These are phyloP conservation scores for Hybos culiciformis DNA, from an alignment of 2,888 invertebrate genomes.

Conservation along the genomic window DNA sequence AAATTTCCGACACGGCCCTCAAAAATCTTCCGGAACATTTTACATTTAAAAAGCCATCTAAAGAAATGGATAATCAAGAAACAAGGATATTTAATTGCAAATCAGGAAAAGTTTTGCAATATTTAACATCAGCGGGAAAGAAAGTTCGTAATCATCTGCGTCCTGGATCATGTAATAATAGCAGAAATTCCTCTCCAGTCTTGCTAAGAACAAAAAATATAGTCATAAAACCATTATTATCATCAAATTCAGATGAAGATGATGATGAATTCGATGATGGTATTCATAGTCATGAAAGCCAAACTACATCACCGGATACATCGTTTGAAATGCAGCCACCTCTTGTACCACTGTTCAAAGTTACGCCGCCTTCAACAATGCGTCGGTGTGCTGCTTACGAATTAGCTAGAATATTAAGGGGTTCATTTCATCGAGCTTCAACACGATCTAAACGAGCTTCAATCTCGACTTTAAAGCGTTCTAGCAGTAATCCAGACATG, in stretches of 20 bases:
- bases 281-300: slow-evolving; percentile 17
- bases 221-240: background rate
- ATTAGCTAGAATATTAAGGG: slow-evolving; percentile 24
- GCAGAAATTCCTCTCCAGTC: slow-evolving; percentile 22
- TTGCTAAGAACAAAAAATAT: slow-evolving; percentile 19
- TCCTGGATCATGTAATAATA: slow-evolving; percentile 14
- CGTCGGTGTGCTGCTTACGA: slow-evolving; percentile 23
- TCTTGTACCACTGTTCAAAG: slow-evolving; percentile 30
- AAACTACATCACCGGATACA: slow-evolving; percentile 26
- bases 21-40: slow-evolving; percentile 23
- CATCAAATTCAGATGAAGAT: slow-evolving; percentile 17
- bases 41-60: background rate
- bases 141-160: slow-evolving; percentile 7
- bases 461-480: slow-evolving; percentile 28
- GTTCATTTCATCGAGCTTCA: slow-evolving; percentile 21
- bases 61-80: background rate
- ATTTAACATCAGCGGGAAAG: slow-evolving; percentile 25
- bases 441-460: slow-evolving; percentile 31
- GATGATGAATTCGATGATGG: slow-evolving; percentile 28
- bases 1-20: slow-evolving; percentile 19
- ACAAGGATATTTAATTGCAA: background rate
- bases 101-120: slow-evolving; percentile 21
- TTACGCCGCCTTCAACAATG: slow-evolving; percentile 26
- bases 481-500: slow-evolving; percentile 31
- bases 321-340: slow-evolving; percentile 33